Percentiles rank a stretch among this genome's conserved stretches.
phyloP scores from a whole-genome alignment of 2,797 vertebrate species.

The Acestrorhynchus altus region DNA sequence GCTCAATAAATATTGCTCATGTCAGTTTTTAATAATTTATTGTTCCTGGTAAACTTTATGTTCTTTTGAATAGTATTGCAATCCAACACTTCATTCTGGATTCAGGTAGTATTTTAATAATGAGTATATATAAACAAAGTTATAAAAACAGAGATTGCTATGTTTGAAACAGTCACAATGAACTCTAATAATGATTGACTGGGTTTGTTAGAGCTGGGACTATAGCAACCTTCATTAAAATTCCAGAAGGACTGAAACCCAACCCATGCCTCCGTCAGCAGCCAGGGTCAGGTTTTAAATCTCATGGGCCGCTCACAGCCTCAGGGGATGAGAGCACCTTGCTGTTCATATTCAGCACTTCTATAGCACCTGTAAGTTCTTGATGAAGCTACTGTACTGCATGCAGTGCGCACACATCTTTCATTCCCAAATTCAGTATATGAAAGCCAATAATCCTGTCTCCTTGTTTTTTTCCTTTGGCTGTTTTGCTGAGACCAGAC shows the following conservation, averaged over 20 bases:
- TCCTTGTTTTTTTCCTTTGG: not conserved
- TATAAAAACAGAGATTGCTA: too few relatives aligned
- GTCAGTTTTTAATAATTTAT: too few relatives aligned
- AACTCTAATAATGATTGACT: not conserved
- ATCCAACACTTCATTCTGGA: too few relatives aligned
- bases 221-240: constrained; percentile 46
- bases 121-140: too few relatives aligned
- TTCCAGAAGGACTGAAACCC: constrained; percentile 32
- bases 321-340: not conserved
- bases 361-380: constrained; percentile 40
- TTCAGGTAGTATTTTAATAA: too few relatives aligned
- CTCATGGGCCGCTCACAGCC: not conserved
- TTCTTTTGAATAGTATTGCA: too few relatives aligned
- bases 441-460: not conserved
- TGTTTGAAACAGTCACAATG: too few relatives aligned
- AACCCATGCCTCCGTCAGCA: not conserved
- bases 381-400: not conserved
- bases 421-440: not conserved
- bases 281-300: constrained; percentile 22
- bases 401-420: too few relatives aligned
- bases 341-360: constrained; percentile 8
- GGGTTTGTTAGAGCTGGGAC: not conserved
- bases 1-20: too few relatives aligned
- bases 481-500: not conserved
- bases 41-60: too few relatives aligned